Base-by-base conservation (phyloP, 2,888 invertebrate genomes). In the Lasioglossum pauxillum region DNA sequence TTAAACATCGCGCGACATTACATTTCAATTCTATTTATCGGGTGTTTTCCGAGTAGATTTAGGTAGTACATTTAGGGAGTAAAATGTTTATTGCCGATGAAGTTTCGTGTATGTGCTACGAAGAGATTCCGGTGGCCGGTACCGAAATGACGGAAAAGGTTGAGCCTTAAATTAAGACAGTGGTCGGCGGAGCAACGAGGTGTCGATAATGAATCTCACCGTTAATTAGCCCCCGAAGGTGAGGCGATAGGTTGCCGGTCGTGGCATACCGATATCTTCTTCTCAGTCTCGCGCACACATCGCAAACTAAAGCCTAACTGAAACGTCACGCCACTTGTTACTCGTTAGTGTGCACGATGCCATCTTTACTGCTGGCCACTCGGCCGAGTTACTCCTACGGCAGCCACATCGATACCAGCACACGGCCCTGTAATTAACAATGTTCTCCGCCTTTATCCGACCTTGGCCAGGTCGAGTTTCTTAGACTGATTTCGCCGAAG, bases 121-220 rank as follows among this genome's bases (percentile, higher is more conserved):
- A 49, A 14, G 12, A 60, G 27, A 27, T 16, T 7, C 46, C 53
- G 35, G 14, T 7, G 67, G n/a, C 46, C 77, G 23, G 31, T 19
- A 35, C 38, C 75, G 72, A 87, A 84, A 83, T 78, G 71, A 77
- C 80, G 72, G 80, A 78, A 90, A 89, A 87, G 83, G 83, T 88
- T 83, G 72, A 88, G 88, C 82, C 81, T 88, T 87, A 92, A 94
- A 94, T 94, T 90, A 92, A 94, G 93, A 94, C 92, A 90, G 90
- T 85, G 89, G 83, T 88, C 77, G 90, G 53, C 84, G 80, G 76
- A 89, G 89, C 89, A 87, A 90, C 88, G 85, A 90, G 91, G 94
- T 94, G 94, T 94, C 93, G 94, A 94, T 94, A 94, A 94, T 94
- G 93, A 94, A 94, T 94, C 94, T 93, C 87, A 85, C 89, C 92